Evolutionary conservation across 2,797 vertebrate genomes (phyloP), one percentile per base, ranked within the genome.

Genomic region (Microhierax caerulescens): DNA sequence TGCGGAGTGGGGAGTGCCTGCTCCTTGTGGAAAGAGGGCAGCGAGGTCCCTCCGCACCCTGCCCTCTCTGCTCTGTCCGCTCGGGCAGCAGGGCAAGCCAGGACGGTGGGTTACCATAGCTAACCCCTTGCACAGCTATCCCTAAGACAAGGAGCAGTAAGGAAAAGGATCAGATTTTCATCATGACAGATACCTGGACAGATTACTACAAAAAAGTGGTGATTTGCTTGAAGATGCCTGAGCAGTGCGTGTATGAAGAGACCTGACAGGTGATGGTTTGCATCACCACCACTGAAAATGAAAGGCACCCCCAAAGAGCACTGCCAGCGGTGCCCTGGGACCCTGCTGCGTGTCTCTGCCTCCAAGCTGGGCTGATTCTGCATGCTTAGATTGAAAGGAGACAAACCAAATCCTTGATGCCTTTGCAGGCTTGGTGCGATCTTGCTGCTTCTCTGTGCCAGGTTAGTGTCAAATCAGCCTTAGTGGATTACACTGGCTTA

Each of bases 401-500:
- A 61, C 30, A 37, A 56, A n/a, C 5, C 0, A 0, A 54, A 47
- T 21, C 21, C 41, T 25, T 28, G 27, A 34, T n/a, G 45, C 39
- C 54, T 73, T 59, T 30, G 50, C n/a, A 76, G 50, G 30, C 67
- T 74, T 25, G 51, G 28, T 79, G 32, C 39, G 57, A 13, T 68
- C 61, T 20, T 48, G 25, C 53, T 79, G 25, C 51, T 91, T 59
- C 59, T 83, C 43, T 23, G 7, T 86, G 50, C 50, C 54, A 73
- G 68, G 77, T 72, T 60, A 47, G 54, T 34, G 54, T 54, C 64
- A 68, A 83, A 68, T 24, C 54, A 39, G 34, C 70, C 11, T 48
- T 70, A 70, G 39, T 50, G 63, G 80, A 88, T 94, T 83, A 78
- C 50, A 25, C 28, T 39, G 57, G 20, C 12, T 89, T 86, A 68